These are phyloP conservation scores for Notocelia uddmanniana DNA, from an alignment of 2,888 invertebrate genomes.

Conservation along the genomic window DNA sequence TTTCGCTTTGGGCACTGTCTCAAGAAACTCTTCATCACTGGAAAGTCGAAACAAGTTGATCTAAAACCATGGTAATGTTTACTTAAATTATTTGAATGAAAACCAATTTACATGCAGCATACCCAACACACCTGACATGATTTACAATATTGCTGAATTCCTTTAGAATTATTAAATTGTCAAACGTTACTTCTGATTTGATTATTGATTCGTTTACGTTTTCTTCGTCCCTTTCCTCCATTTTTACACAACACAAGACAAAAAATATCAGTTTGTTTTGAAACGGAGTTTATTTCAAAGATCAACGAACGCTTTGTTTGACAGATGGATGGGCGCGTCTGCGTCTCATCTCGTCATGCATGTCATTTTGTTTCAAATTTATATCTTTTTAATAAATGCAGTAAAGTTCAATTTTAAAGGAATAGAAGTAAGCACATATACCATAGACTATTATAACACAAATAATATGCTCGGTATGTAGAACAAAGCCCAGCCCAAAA, in stretches of 20 bases:
- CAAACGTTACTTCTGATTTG: conserved; percentile 66
- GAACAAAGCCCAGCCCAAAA: too few relatives aligned
- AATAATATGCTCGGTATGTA: background rate
- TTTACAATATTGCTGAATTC: conserved; percentile 78
- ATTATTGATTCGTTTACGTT: conserved; percentile 32
- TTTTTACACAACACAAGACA: conserved; percentile 18
- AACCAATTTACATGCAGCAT: too few relatives aligned
- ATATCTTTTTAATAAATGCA: fast-evolving
- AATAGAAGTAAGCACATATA: background rate
- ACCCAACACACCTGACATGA: conserved; percentile 67
- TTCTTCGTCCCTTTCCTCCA: conserved; percentile 36
- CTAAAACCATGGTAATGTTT: background rate
- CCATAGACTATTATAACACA: background rate
- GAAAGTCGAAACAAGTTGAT: conserved; percentile 22
- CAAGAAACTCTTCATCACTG: conserved; percentile 80
- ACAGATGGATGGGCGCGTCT: conserved; percentile 12
- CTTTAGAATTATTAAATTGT: conserved; percentile 75
- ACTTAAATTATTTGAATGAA: background rate
- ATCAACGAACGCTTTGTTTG: conserved; percentile 37
- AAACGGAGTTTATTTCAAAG: conserved; percentile 34
- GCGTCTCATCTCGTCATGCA: too few relatives aligned
- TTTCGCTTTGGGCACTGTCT: conserved; percentile 76
- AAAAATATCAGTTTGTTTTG: conserved; percentile 34
- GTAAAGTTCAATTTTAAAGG: background rate
- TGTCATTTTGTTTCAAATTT: too few relatives aligned